Evolutionary conservation across 2,113 vertebrate genomes (phyloP).

Genomic region (Catharus bicknelli): DNA sequence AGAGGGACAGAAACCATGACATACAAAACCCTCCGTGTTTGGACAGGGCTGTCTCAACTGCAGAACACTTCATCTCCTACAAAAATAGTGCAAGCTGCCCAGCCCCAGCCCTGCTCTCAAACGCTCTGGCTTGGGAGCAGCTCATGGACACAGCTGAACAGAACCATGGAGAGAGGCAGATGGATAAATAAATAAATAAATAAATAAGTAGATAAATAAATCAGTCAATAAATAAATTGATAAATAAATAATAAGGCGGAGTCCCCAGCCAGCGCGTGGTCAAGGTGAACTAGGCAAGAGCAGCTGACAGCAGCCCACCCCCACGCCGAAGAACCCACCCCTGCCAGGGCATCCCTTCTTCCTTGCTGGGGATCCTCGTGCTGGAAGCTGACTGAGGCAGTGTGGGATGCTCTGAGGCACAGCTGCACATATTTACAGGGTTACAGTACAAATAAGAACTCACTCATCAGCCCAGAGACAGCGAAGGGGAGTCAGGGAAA

Average conservation of each 20-base stretch:
- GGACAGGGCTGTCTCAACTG: not conserved
- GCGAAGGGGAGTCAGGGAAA: not conserved
- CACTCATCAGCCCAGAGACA: slow-evolving; percentile 25
- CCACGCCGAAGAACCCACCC: fast-evolving
- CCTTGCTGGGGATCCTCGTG: not conserved
- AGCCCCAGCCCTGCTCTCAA: not conserved
- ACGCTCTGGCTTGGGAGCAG: not conserved
- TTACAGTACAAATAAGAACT: slow-evolving; percentile 51
- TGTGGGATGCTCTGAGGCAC: slow-evolving; percentile 58
- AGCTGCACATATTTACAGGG: slow-evolving; percentile 71
- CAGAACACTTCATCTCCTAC: not conserved
- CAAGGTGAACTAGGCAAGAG: slow-evolving; percentile 1
- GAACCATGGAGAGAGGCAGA: slow-evolving; percentile 11
- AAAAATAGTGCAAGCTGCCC: slow-evolving; percentile 48
- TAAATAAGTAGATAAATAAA: not conserved
- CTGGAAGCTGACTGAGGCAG: slow-evolving; percentile 40
- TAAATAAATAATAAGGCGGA: slow-evolving; percentile 74
- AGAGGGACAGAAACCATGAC: slow-evolving; percentile 3
- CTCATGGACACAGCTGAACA: not conserved
- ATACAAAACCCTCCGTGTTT: not conserved
- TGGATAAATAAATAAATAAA: not conserved
- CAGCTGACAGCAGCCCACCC: not conserved
- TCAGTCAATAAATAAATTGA: not conserved
- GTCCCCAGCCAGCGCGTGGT: slow-evolving; percentile 39
- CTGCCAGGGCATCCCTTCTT: not conserved